Percentiles rank a stretch among this genome's conserved stretches.
phyloP scores from a whole-genome alignment of 2,113 vertebrate species.

The Parus major region DNA sequence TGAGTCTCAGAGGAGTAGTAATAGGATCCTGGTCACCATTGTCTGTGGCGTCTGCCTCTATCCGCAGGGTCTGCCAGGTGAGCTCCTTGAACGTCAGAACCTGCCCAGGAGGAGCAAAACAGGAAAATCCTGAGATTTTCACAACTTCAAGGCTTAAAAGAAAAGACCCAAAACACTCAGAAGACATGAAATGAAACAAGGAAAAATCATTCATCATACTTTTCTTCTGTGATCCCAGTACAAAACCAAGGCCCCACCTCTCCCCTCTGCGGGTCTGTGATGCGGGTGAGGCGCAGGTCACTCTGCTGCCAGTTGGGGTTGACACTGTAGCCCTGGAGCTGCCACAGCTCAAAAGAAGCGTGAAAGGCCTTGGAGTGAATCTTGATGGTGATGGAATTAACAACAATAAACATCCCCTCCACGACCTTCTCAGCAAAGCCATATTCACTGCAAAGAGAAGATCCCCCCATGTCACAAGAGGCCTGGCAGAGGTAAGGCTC shows the following conservation, averaged over 20 bases:
- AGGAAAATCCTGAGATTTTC: background rate
- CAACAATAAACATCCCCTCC: conserved; percentile 96
- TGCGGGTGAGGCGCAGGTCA: conserved; percentile 91
- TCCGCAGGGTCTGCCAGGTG: conserved; percentile 95
- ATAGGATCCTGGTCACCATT: conserved; percentile 87
- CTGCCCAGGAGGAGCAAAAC: conserved; percentile 64
- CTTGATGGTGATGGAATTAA: conserved; percentile 97
- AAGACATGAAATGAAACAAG: background rate
- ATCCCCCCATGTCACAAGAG: background rate
- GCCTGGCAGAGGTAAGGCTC: background rate
- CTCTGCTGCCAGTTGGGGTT: conserved; percentile 94
- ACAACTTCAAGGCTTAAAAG: background rate
- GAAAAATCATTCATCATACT: rapidly evolving
- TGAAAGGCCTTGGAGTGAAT: conserved; percentile 94
- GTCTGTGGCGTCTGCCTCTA: conserved; percentile 94
- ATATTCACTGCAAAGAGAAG: conserved; percentile 84
- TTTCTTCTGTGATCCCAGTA: background rate
- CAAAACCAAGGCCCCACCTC: conserved; percentile 66
- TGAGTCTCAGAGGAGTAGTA: conserved; percentile 91
- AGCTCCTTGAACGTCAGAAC: conserved; percentile 98
- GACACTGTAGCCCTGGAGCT: conserved; percentile 96
- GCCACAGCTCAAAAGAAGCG: conserved; percentile 96
- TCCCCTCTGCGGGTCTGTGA: conserved; percentile 91
- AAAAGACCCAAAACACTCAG: rapidly evolving
- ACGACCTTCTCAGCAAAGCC: conserved; percentile 99